Evolutionary conservation across 2,888 invertebrate genomes (phyloP).

Genomic region (Aphrophora alni): DNA sequence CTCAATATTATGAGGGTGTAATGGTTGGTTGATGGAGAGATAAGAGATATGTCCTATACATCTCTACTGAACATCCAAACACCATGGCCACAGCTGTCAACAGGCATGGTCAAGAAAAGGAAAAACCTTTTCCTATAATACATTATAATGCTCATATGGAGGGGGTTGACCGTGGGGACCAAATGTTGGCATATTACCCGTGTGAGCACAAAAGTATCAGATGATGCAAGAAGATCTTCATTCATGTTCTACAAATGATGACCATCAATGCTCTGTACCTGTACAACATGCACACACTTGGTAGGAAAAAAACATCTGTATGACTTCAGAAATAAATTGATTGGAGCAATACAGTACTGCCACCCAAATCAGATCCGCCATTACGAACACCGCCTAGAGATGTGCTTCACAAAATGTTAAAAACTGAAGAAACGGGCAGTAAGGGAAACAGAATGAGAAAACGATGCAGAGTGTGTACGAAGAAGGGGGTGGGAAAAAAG

Average conservation of each 20-base stretch:
- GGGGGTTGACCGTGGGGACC: constrained; percentile 30
- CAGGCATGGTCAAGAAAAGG: not conserved
- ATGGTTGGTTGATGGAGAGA: not conserved
- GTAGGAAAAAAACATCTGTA: constrained; percentile 23
- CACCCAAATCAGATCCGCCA: not conserved
- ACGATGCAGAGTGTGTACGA: not conserved
- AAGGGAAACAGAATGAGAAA: not conserved
- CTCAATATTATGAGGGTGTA: constrained; percentile 9
- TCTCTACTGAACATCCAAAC: not conserved
- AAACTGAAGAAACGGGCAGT: not conserved
- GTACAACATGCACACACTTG: not conserved
- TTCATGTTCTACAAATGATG: constrained; percentile 3
- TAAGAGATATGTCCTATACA: not conserved
- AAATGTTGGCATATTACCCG: constrained; percentile 33
- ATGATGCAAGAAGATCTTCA: constrained; percentile 34
- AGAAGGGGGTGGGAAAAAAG: not conserved
- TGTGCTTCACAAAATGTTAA: not conserved
- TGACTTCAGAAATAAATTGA: constrained; percentile 7
- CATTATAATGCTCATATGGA: constrained; percentile 31
- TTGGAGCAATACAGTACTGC: constrained; percentile 26
- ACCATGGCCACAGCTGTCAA: not conserved
- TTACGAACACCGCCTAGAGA: not conserved
- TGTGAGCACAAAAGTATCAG: constrained; percentile 11
- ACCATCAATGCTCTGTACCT: not conserved
- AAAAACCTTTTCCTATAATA: not conserved